Evolutionary conservation across 2,113 vertebrate genomes (phyloP).

Genomic region (Nerophis lumbriciformis): DNA sequence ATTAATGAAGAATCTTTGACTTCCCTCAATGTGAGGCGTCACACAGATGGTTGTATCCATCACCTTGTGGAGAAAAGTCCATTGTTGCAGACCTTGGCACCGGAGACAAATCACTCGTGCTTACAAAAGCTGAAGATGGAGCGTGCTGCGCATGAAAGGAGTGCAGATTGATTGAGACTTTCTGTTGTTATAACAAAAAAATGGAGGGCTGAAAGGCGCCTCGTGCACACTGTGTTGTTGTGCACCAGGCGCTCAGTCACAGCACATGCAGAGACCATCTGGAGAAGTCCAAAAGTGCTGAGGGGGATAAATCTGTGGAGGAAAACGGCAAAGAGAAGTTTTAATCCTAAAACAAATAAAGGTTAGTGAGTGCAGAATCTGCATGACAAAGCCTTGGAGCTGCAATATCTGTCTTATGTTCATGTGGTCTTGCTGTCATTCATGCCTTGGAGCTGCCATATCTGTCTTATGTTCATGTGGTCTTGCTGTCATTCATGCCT

Average conservation of each 20-base stretch:
- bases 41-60: conserved; percentile 66
- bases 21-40: conserved; percentile 26
- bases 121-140: conserved; percentile 40
- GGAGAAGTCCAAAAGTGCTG: conserved; percentile 36
- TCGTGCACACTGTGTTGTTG: conserved; percentile 37
- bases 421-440: too few relatives aligned
- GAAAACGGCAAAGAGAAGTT: not conserved
- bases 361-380: not conserved
- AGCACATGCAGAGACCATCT: conserved; percentile 61
- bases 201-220: conserved; percentile 39
- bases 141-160: conserved; percentile 38
- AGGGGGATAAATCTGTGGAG: not conserved
- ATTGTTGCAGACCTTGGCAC: conserved; percentile 34
- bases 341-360: not conserved
- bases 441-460: too few relatives aligned
- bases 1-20: not conserved
- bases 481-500: too few relatives aligned
- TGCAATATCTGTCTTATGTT: not conserved
- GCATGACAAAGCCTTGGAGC: not conserved
- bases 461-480: too few relatives aligned
- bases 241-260: conserved; percentile 41
- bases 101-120: conserved; percentile 56
- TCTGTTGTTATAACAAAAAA: conserved; percentile 30
- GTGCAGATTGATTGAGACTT: conserved; percentile 57
- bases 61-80: conserved; percentile 28